Conservation (phyloP, 2,113 vertebrate genomes). For the Lethenteron camtschaticum region DNA sequence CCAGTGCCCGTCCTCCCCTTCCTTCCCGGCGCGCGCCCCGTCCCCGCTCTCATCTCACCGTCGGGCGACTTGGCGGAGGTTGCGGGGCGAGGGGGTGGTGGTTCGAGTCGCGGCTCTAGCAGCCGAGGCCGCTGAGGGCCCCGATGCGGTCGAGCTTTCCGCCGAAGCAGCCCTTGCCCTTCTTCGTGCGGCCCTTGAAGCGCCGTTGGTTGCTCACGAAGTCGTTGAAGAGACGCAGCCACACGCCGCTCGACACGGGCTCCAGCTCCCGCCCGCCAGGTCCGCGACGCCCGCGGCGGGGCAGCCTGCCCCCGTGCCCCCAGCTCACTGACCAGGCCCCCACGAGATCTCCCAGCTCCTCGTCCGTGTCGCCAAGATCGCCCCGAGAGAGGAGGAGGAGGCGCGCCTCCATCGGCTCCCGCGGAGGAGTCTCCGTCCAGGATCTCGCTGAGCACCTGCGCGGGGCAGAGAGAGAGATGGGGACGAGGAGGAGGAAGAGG, state of each 20-base stretch:
- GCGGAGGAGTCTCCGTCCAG: too few species aligned
- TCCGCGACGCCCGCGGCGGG: constrained; percentile 43
- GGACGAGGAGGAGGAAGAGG: neutral
- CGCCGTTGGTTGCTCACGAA: constrained; percentile 30
- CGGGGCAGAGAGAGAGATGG: neutral
- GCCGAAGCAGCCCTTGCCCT: constrained; percentile 70
- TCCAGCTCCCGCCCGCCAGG: constrained; percentile 28
- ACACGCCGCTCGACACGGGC: constrained; percentile 37
- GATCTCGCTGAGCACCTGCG: too few species aligned
- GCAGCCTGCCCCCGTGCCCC: constrained; percentile 1
- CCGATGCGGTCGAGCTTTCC: constrained; percentile 93
- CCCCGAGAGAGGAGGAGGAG: too few species aligned
- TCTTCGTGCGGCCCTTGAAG: constrained; percentile 46
- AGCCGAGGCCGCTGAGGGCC: constrained; percentile 74
- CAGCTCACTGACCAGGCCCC: too few species aligned
- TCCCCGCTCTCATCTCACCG: too few species aligned
- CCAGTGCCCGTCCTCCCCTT: too few species aligned
- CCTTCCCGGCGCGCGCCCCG: too few species aligned
- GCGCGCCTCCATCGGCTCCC: too few species aligned
- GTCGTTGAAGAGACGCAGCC: constrained; percentile 47
- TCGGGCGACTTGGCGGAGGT: neutral
- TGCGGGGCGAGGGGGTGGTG: neutral
- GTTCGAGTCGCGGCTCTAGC: constrained; percentile 30
- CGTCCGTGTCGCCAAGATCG: too few species aligned
- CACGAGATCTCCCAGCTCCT: too few species aligned